These are phyloP conservation scores for Micropoecilia bifurca DNA, from an alignment of 2,797 vertebrate genomes.

Conservation along the genomic window DNA sequence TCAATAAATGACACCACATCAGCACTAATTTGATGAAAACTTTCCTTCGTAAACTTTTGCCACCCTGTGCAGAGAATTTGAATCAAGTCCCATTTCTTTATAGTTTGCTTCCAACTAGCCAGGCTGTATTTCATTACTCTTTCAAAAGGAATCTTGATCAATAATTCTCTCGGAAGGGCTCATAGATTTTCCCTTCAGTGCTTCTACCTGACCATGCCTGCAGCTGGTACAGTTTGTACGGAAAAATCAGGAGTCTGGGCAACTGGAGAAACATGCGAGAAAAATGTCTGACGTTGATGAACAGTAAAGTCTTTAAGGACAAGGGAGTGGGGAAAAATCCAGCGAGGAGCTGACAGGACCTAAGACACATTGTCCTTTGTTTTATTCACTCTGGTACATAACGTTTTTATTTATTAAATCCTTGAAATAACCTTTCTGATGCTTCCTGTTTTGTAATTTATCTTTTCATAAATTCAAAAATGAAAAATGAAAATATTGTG, in stretches of 20 bases:
- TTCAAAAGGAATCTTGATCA: neutral
- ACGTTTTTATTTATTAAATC: neutral
- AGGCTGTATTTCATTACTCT: neutral
- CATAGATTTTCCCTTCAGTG: neutral
- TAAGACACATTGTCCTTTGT: neutral
- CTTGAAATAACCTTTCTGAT: neutral
- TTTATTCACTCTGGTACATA: neutral
- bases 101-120: neutral
- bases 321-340: neutral
- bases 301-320: neutral
- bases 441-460: neutral
- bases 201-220: neutral
- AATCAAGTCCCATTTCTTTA: neutral
- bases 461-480: neutral
- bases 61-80: neutral
- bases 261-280: neutral
- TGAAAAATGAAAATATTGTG: neutral
- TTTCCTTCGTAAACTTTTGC: neutral
- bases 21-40: neutral
- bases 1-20: neutral
- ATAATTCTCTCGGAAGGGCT: neutral
- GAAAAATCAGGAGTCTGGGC: neutral
- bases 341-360: neutral
- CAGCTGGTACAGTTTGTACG: neutral
- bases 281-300: neutral